Evolutionary conservation across 1,140 invertebrate species (phyloP).

Genomic region (Globodera ellingtonae): DNA sequence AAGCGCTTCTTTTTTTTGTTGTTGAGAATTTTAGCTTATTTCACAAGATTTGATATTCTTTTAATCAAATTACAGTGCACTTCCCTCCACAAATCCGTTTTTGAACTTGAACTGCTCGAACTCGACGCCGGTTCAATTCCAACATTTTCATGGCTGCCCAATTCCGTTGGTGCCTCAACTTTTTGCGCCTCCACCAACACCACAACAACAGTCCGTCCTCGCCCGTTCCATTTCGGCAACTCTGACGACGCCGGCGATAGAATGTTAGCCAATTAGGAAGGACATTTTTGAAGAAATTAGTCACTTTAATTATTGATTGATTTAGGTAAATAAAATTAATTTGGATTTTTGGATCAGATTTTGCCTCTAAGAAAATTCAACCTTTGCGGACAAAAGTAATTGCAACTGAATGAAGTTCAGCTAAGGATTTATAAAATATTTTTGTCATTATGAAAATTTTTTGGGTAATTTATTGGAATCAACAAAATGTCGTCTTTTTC

Average conservation of each 20-base stretch:
- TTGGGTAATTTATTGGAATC: too few species aligned
- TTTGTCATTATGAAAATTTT: not conserved
- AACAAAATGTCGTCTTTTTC: too few species aligned
- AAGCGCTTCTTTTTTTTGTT: too few species aligned
- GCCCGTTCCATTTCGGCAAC: not conserved
- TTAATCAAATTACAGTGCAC: not conserved
- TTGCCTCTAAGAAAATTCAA: too few species aligned
- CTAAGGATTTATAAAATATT: too few species aligned
- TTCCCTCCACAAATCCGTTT: slow-evolving; percentile 13
- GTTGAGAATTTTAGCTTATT: too few species aligned
- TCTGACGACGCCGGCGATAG: not conserved
- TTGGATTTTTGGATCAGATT: not conserved
- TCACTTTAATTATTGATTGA: not conserved
- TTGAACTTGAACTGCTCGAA: not conserved
- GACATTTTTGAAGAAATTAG: not conserved
- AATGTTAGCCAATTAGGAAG: not conserved
- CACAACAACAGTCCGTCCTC: not conserved
- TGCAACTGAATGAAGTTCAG: too few species aligned
- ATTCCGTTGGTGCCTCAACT: not conserved
- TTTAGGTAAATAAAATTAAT: too few species aligned
- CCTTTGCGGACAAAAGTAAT: too few species aligned
- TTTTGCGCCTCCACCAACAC: not conserved
- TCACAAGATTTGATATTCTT: too few species aligned
- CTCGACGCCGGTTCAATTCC: not conserved
- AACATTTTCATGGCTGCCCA: not conserved